Conservation (phyloP, 1,140 invertebrate species). For the Conus betulinus region DNA sequence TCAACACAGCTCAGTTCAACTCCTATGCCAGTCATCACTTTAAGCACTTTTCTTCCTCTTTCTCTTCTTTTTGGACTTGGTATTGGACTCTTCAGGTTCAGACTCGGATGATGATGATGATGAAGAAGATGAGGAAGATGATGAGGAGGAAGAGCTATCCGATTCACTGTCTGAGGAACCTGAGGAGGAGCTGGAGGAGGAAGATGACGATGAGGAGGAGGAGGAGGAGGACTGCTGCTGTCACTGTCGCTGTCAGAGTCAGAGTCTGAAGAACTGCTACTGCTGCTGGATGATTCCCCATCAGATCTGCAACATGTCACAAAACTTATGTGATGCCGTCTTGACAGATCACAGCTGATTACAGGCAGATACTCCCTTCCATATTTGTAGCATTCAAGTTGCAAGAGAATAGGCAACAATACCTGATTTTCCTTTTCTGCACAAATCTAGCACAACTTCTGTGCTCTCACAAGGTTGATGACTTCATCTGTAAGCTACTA, state of each 20-base stretch:
- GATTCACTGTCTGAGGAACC: constrained; percentile 14
- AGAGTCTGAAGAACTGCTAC: constrained; percentile 19
- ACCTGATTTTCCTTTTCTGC: too few relatives aligned
- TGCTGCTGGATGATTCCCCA: constrained; percentile 28
- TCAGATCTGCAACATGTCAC: constrained; percentile 28
- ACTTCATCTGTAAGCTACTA: too few relatives aligned
- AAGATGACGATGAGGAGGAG: neutral
- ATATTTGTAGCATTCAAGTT: too few relatives aligned
- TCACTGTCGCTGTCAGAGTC: constrained; percentile 31
- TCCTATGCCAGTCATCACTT: neutral
- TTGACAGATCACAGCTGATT: too few relatives aligned
- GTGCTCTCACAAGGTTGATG: too few relatives aligned
- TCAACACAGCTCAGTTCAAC: neutral
- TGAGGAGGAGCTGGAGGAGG: neutral
- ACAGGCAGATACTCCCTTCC: too few relatives aligned
- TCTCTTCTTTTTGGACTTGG: constrained; percentile 12
- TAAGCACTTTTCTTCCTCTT: constrained; percentile 3
- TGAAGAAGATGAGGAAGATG: constrained; percentile 47
- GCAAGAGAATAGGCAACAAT: too few relatives aligned
- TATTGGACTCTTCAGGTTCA: constrained; percentile 18
- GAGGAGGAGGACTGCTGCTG: constrained; percentile 28
- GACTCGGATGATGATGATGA: constrained; percentile 42
- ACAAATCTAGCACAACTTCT: too few relatives aligned
- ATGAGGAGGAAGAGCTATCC: constrained; percentile 31
- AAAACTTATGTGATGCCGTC: too few relatives aligned